These are phyloP conservation scores for Pseudorhombus dupliciocellatus DNA, from an alignment of 2,113 vertebrate genomes.

Conservation along the genomic window DNA sequence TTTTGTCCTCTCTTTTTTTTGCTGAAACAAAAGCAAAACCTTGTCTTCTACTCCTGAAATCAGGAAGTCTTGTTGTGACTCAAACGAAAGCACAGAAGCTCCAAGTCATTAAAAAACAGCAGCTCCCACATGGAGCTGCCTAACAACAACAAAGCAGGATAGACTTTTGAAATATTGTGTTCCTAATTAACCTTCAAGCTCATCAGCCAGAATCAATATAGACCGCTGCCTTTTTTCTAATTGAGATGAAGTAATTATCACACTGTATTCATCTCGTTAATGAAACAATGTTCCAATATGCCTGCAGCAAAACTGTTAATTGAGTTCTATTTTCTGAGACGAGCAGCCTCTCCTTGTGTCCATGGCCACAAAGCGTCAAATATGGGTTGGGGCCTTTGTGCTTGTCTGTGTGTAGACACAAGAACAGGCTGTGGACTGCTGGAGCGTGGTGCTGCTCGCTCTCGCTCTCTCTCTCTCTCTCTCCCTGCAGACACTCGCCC, in stretches of 20 bases:
- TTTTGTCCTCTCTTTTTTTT: background rate
- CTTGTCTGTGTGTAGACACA: conserved; percentile 53
- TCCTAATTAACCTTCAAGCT: conserved; percentile 84
- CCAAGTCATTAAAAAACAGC: conserved; percentile 24
- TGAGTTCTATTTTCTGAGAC: conserved; percentile 79
- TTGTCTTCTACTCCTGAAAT: conserved; percentile 15
- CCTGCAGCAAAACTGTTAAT: conserved; percentile 79
- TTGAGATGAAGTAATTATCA: conserved; percentile 84
- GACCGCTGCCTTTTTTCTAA: conserved; percentile 69
- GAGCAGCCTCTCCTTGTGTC: conserved; percentile 71
- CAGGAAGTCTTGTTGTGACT: conserved; percentile 10
- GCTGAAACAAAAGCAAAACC: conserved; percentile 14
- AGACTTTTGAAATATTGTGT: conserved; percentile 66
- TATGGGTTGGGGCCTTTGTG: conserved; percentile 65
- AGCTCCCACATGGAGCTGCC: conserved; percentile 1
- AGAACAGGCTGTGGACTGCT: conserved; percentile 65
- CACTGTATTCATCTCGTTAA: conserved; percentile 80
- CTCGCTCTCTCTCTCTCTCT: background rate
- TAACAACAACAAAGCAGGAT: conserved; percentile 39
- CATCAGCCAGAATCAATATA: conserved; percentile 82
- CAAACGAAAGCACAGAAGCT: background rate
- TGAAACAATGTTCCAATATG: conserved; percentile 80
- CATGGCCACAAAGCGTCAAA: conserved; percentile 61
- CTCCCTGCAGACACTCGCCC: background rate
- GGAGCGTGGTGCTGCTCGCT: conserved; percentile 41